Percentiles rank a stretch among this genome's conserved stretches.
Conservation (phyloP, 1,140 invertebrate genomes). For the Trachymyrmex cornetzi region DNA sequence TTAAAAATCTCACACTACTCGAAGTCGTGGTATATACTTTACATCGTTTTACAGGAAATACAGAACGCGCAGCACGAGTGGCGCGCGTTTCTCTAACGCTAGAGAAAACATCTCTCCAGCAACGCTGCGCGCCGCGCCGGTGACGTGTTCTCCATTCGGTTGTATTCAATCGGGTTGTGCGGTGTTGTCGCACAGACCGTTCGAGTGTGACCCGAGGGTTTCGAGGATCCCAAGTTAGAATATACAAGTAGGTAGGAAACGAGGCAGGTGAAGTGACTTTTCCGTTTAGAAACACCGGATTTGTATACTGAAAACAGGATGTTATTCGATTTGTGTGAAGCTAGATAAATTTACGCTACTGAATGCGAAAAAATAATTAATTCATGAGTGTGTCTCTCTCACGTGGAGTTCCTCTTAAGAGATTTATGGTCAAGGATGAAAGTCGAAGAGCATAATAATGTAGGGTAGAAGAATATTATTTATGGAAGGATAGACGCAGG, state of each 20-base stretch:
- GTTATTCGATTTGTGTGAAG: constrained; percentile 4
- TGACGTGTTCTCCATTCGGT: constrained; percentile 45
- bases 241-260: constrained; percentile 39
- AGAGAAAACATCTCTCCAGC: constrained; percentile 29
- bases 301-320: not conserved
- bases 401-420: constrained; percentile 31
- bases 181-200: constrained; percentile 37
- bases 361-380: constrained; percentile 50
- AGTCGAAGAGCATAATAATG: constrained; percentile 54
- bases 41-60: constrained; percentile 56
- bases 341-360: constrained; percentile 14
- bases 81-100: not conserved
- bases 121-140: not conserved
- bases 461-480: constrained; percentile 50
- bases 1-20: constrained; percentile 57
- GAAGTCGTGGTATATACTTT: constrained; percentile 56
- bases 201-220: constrained; percentile 47
- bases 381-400: constrained; percentile 41
- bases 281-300: constrained; percentile 32
- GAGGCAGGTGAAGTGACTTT: constrained; percentile 17
- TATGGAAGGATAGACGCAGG: constrained; percentile 20
- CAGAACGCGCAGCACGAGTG: not conserved
- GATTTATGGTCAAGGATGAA: constrained; percentile 48
- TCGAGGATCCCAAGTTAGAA: constrained; percentile 39
- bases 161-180: constrained; percentile 51